phyloP scores from a whole-genome alignment of 2,888 invertebrate genomes.

The Agonopterix alstromeriana region DNA sequence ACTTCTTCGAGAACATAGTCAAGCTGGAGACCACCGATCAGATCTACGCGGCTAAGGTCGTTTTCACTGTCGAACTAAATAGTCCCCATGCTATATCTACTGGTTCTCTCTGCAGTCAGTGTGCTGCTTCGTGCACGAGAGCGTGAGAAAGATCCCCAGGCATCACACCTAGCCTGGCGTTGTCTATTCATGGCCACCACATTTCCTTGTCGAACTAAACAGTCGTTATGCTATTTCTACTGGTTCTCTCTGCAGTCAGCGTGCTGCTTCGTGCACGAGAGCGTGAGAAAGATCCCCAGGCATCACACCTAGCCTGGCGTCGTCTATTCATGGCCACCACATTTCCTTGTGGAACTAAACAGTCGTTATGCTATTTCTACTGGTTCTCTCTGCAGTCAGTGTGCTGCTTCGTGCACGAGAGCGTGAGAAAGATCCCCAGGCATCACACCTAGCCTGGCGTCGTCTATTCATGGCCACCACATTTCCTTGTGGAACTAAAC shows the following conservation, averaged over 20 bases:
- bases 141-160: too few relatives aligned
- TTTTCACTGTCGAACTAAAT: slow-evolving; percentile 13
- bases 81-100: not conserved
- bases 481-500: not conserved
- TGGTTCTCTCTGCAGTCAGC: slow-evolving; percentile 36
- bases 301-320: too few relatives aligned
- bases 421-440: too few relatives aligned
- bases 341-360: not conserved
- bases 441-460: too few relatives aligned
- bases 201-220: not conserved
- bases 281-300: too few relatives aligned
- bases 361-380: not conserved
- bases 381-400: slow-evolving; percentile 36
- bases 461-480: too few relatives aligned
- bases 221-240: not conserved
- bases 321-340: too few relatives aligned
- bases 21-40: slow-evolving; percentile 79
- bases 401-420: slow-evolving; percentile 77
- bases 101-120: slow-evolving; percentile 36
- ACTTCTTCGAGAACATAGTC: slow-evolving; percentile 81
- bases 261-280: slow-evolving; percentile 77
- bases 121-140: slow-evolving; percentile 77
- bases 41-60: slow-evolving; percentile 81
- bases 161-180: too few relatives aligned
- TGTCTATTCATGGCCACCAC: too few relatives aligned